phyloP scores from a whole-genome alignment of 2,888 invertebrate species.

The Empis stercorea region DNA sequence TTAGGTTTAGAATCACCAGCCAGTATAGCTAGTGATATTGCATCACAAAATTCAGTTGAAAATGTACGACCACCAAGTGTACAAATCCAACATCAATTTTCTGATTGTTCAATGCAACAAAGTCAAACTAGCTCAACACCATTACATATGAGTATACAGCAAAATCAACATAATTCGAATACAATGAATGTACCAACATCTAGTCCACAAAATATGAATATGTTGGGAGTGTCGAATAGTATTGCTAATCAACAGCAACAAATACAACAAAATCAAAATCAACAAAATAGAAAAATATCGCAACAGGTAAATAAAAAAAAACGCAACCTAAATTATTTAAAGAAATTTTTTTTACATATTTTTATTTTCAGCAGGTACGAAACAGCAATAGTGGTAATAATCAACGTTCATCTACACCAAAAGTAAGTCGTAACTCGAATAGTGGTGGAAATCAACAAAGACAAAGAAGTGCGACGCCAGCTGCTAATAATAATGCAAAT shows the following conservation, averaged over 20 bases:
- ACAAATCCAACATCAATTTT: slow-evolving; percentile 41
- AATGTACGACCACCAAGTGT: slow-evolving; percentile 45
- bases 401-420: slow-evolving; percentile 33
- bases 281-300: slow-evolving; percentile 25
- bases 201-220: slow-evolving; percentile 37
- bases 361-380: slow-evolving; percentile 3
- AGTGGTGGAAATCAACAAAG: slow-evolving; percentile 20
- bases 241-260: slow-evolving; percentile 21
- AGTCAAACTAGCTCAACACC: slow-evolving; percentile 40
- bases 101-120: slow-evolving; percentile 57
- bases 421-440: slow-evolving; percentile 24
- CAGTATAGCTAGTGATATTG: slow-evolving; percentile 75
- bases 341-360: background rate
- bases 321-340: background rate
- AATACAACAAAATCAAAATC: slow-evolving; percentile 16
- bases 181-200: slow-evolving; percentile 34
- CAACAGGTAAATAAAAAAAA: slow-evolving; percentile 22
- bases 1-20: slow-evolving; percentile 79
- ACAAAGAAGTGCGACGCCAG: slow-evolving; percentile 30
- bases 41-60: slow-evolving; percentile 58
- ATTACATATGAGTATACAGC: slow-evolving; percentile 39
- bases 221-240: slow-evolving; percentile 19
- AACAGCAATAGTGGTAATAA: slow-evolving; percentile 18
- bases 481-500: slow-evolving; percentile 27
- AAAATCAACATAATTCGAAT: slow-evolving; percentile 35